Percentiles rank a stretch among this genome's conserved stretches.
phyloP scores from a whole-genome alignment of 2,797 vertebrate species.

The Danio albolineatus region DNA sequence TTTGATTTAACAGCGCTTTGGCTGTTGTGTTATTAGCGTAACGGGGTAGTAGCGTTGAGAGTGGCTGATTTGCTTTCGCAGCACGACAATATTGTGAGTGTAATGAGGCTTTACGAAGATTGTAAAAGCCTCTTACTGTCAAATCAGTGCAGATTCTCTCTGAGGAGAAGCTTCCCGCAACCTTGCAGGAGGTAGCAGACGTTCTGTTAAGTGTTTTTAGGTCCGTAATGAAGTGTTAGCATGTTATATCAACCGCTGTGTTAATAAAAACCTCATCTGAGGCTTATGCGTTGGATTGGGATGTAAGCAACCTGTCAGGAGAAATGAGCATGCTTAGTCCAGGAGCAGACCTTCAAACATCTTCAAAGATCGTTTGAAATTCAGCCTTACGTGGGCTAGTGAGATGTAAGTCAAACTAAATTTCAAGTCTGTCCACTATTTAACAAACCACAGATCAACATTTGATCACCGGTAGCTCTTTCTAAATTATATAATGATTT shows the following conservation, averaged over 20 bases:
- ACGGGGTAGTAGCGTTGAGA: conserved; percentile 39
- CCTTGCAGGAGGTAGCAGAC: conserved; percentile 26
- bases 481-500: background rate
- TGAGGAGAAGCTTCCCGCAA: conserved; percentile 30
- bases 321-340: background rate
- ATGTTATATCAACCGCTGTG: conserved; percentile 4
- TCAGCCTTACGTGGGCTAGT: background rate
- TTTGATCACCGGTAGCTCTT: too few relatives aligned
- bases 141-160: conserved; percentile 36
- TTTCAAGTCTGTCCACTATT: background rate
- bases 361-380: background rate
- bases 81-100: conserved; percentile 42
- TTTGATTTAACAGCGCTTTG: conserved; percentile 49
- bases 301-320: background rate
- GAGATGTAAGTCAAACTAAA: background rate
- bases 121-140: conserved; percentile 57
- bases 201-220: conserved; percentile 39
- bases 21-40: conserved; percentile 39
- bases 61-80: conserved; percentile 46
- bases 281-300: background rate
- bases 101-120: conserved; percentile 50
- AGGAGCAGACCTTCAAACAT: background rate
- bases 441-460: background rate
- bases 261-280: background rate
- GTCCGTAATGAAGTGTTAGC: conserved; percentile 21